Conservation (phyloP, 2,888 invertebrate genomes). For the Acanthoscelides obtectus region DNA sequence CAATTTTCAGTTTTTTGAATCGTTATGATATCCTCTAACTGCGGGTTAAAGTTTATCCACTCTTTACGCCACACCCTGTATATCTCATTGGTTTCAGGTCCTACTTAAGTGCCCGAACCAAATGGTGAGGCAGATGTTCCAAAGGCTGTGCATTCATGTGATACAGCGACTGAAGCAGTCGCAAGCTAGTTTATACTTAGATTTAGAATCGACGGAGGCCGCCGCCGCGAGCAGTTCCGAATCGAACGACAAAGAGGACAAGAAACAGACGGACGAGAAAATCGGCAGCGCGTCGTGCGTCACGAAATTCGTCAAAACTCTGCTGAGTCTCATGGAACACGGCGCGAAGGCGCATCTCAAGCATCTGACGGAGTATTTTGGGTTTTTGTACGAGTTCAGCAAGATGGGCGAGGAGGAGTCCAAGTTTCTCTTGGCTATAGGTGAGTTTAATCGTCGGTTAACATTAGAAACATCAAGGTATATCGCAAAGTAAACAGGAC, state of each 20-base stretch:
- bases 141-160: slow-evolving; percentile 89
- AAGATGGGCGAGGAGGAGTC: slow-evolving; percentile 94
- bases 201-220: slow-evolving; percentile 50
- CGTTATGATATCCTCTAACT: too few species aligned
- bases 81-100: slow-evolving; percentile 38
- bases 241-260: slow-evolving; percentile 42
- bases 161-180: slow-evolving; percentile 76
- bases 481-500: too few species aligned
- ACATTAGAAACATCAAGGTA: too few species aligned
- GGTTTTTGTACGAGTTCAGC: slow-evolving; percentile 87
- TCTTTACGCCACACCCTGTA: too few species aligned
- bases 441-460: too few species aligned
- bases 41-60: too few species aligned
- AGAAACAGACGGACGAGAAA: slow-evolving; percentile 54
- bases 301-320: slow-evolving; percentile 85
- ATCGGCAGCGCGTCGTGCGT: slow-evolving; percentile 82
- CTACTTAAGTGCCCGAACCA: slow-evolving; percentile 95
- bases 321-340: slow-evolving; percentile 82
- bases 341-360: slow-evolving; percentile 81
- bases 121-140: slow-evolving; percentile 96
- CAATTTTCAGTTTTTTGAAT: too few species aligned
- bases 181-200: slow-evolving; percentile 59
- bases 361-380: slow-evolving; percentile 90
- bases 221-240: slow-evolving; percentile 30
- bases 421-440: slow-evolving; percentile 69